Base-by-base conservation (phyloP, 2,888 invertebrate genomes). In the Eledona agricola region DNA sequence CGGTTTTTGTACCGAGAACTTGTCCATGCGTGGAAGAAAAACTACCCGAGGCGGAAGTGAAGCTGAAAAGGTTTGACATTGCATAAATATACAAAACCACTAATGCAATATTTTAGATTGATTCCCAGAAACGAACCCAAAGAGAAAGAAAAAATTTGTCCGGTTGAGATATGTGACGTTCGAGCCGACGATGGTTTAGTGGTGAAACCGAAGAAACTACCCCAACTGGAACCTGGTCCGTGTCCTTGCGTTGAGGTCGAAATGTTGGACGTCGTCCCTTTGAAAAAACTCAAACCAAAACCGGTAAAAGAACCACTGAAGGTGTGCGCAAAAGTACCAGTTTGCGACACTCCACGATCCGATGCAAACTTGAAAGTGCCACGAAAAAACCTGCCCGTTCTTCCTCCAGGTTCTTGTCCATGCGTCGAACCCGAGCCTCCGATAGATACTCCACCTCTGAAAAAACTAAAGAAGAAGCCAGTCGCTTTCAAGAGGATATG, bases 231-330 rank as follows among this genome's bases (percentile, higher is more conserved):
- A 22, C 49, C 63, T 3, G 59, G 57, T 3, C 58, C 60, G 12
- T 69, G 69, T 51, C 67, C 66, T 3, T 65, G 67, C 29, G 32
- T 59, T 15, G 65, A 66, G n/a, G 6, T 16, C 1, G 32, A 20
- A 12, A 40, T 64, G 57, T 31, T 37, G 4, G 65, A 68, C 20
- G 59, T 55, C 4, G 52, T 56, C n/a, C 53, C 45, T 62, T 10
- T 51, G 15, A 42, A 34, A 15, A 26, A 16, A 31, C 6, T 28
- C 4, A 13, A 29, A 15, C 37, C 37, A 4, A 35, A 22, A 10
- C 35, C 35, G 7, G 47, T 53, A 6, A 11, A 20, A 4, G 51
- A 52, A 29, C 47, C 47, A 5, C 9, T 13, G 9, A 52, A 9
- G 23, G 11, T 28, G 2, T 57, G 57, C 7, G 10, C 6, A 22